Conservation (phyloP, 2,797 vertebrate species). For the Siniperca undulata region DNA sequence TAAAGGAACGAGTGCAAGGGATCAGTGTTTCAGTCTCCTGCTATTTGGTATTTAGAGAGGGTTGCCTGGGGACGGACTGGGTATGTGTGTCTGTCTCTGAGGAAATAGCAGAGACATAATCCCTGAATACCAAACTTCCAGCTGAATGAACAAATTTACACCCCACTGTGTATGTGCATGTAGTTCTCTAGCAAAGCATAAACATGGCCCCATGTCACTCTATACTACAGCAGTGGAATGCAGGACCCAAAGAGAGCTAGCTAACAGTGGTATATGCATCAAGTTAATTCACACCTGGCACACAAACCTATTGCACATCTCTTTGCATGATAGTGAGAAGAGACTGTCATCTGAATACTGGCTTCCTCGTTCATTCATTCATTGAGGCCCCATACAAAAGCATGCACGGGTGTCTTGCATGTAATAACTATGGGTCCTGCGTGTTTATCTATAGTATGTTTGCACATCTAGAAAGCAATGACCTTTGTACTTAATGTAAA, state of each 20-base stretch:
- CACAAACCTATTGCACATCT: background rate
- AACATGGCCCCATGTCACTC: slow-evolving; percentile 33
- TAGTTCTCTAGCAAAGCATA: slow-evolving; percentile 13
- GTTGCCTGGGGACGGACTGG: background rate
- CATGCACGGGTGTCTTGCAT: background rate
- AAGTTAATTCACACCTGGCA: slow-evolving; percentile 7
- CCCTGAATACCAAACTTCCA: slow-evolving; percentile 59
- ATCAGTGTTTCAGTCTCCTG: slow-evolving; percentile 12
- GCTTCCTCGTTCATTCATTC: background rate
- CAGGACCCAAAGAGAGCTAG: slow-evolving; percentile 15
- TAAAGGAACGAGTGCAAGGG: background rate
- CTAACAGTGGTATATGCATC: background rate
- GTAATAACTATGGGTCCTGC: background rate
- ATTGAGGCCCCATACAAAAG: background rate
- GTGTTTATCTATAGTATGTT: slow-evolving; percentile 25
- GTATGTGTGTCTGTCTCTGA: slow-evolving; percentile 14
- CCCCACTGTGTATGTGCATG: slow-evolving; percentile 35
- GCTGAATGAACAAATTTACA: slow-evolving; percentile 58
- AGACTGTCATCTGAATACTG: background rate
- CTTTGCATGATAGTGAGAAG: background rate
- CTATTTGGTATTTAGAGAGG: slow-evolving; percentile 8
- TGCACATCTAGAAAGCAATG: slow-evolving; percentile 20
- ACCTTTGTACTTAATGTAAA: slow-evolving; percentile 59
- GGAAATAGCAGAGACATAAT: slow-evolving; percentile 42
- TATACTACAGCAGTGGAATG: slow-evolving; percentile 50